Conservation (phyloP, 2,113 vertebrate species). For the Dendropsophus ebraccatus region DNA sequence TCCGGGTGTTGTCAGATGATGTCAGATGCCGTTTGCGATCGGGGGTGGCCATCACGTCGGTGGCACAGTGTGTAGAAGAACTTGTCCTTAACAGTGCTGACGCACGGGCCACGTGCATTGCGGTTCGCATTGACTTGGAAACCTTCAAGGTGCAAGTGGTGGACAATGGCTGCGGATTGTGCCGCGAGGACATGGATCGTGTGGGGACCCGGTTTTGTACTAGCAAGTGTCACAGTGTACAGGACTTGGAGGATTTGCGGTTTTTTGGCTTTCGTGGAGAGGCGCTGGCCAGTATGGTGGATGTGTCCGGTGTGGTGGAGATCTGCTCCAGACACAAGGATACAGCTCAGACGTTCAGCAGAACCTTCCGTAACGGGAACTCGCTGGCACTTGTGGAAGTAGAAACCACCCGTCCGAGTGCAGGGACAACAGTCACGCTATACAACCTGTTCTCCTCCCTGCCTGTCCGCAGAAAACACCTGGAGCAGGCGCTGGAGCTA, state of each 20-base stretch:
- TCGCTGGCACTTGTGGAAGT: constrained; percentile 78
- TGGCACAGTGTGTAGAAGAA: constrained; percentile 92
- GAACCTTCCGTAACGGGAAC: constrained; percentile 84
- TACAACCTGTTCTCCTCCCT: constrained; percentile 89
- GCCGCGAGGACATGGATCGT: constrained; percentile 77
- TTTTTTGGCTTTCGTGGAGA: constrained; percentile 94
- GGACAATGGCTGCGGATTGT: constrained; percentile 89
- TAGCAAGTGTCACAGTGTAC: constrained; percentile 84
- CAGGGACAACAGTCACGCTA: constrained; percentile 85
- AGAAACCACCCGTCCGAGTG: constrained; percentile 78
- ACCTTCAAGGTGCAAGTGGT: constrained; percentile 92
- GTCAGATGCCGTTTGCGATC: constrained; percentile 85
- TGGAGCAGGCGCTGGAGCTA: constrained; percentile 83
- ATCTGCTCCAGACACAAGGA: constrained; percentile 81
- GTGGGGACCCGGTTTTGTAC: constrained; percentile 86
- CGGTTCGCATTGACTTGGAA: constrained; percentile 86
- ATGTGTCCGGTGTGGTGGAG: constrained; percentile 83
- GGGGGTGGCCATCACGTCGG: constrained; percentile 81
- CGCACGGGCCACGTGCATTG: constrained; percentile 89
- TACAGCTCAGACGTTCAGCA: constrained; percentile 83
- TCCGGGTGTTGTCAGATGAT: constrained; percentile 81
- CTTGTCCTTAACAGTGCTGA: constrained; percentile 91
- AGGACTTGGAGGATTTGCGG: constrained; percentile 82
- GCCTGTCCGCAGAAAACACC: constrained; percentile 87
- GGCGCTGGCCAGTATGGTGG: constrained; percentile 87